These are phyloP conservation scores for Emydura subglobosa DNA, from an alignment of 2,113 vertebrate genomes.

Conservation along the genomic window DNA sequence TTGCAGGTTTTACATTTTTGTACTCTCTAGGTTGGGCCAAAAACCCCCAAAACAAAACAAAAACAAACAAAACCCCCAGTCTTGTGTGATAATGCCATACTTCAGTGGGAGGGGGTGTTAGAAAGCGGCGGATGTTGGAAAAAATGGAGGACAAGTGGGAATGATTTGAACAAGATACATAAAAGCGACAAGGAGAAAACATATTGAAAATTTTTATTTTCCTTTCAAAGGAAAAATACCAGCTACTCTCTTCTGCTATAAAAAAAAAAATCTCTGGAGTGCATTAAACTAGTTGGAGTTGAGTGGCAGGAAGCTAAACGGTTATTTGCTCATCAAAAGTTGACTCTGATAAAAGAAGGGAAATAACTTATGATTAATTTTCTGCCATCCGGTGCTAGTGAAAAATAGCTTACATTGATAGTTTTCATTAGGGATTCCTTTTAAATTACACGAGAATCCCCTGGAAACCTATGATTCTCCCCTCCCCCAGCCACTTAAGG, in stretches of 20 bases:
- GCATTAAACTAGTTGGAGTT: background rate
- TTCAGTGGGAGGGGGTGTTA: constrained; percentile 15
- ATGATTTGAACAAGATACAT: background rate
- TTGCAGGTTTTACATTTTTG: constrained; percentile 83
- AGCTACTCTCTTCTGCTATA: background rate
- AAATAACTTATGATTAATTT: background rate
- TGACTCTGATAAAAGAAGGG: background rate
- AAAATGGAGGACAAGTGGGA: background rate
- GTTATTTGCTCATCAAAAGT: constrained; percentile 19
- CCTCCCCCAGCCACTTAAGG: background rate
- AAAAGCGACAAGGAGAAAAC: background rate
- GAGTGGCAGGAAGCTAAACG: background rate
- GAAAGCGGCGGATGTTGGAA: background rate
- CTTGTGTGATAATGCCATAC: constrained; percentile 52
- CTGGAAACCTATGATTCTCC: background rate
- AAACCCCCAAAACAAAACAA: background rate
- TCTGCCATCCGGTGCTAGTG: background rate
- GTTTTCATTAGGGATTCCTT: background rate
- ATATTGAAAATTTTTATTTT: constrained; percentile 16
- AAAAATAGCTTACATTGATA: background rate
- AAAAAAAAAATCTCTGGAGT: background rate
- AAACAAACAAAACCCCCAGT: background rate
- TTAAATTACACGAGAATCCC: background rate
- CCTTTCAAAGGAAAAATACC: background rate
- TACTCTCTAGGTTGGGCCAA: constrained; percentile 58